Evolutionary conservation across 2,113 vertebrate species (phyloP).

Genomic region (Python bivittatus): DNA sequence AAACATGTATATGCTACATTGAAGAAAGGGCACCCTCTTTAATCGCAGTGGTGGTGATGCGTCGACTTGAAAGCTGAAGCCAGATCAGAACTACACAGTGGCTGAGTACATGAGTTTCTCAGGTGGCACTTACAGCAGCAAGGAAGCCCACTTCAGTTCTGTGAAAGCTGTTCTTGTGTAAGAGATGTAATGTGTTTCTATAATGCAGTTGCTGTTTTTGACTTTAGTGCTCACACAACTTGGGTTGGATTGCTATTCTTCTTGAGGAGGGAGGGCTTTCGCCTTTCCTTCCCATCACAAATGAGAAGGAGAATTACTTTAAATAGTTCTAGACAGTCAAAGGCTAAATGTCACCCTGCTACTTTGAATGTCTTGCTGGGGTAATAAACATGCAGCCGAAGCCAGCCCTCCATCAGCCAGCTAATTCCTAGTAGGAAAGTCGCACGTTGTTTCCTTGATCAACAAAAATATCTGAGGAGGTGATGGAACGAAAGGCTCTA

Average conservation of each 20-base stretch:
- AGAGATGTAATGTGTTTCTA: conserved; percentile 32
- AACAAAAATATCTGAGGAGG: not conserved
- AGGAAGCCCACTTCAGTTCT: conserved; percentile 22
- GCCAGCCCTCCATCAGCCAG: not conserved
- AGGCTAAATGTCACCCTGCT: conserved; percentile 36
- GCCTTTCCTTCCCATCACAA: not conserved
- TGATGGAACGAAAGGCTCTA: not conserved
- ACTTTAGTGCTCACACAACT: not conserved
- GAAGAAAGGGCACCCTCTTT: conserved; percentile 42
- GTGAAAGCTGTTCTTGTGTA: conserved; percentile 41
- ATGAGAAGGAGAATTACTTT: conserved; percentile 11
- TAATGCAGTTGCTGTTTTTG: conserved; percentile 13
- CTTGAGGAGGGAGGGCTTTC: not conserved
- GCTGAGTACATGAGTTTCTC: conserved; percentile 39
- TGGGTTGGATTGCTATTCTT: not conserved
- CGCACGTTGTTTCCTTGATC: not conserved
- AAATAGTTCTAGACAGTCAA: conserved; percentile 24
- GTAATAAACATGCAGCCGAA: not conserved
- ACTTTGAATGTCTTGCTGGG: conserved; percentile 38
- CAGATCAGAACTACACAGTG: not conserved
- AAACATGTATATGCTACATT: conserved; percentile 52
- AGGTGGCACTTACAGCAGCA: conserved; percentile 30
- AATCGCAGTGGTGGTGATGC: conserved; percentile 45
- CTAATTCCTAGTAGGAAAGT: not conserved
- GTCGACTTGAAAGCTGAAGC: conserved; percentile 17